These are phyloP conservation scores for Stegostoma tigrinum DNA, from an alignment of 2,113 vertebrate genomes.

Conservation along the genomic window DNA sequence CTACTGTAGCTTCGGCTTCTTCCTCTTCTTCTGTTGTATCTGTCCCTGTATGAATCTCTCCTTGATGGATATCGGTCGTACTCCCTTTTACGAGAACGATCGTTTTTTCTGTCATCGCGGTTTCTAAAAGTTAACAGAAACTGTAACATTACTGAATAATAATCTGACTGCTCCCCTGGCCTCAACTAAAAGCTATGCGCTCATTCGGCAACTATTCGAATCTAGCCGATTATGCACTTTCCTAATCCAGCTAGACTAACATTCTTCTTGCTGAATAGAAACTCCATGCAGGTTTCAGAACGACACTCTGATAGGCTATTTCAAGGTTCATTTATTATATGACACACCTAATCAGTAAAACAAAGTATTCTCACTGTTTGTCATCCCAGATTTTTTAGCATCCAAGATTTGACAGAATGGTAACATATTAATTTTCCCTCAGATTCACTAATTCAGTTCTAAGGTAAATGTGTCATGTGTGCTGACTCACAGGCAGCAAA, in stretches of 20 bases:
- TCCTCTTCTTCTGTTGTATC: constrained; percentile 86
- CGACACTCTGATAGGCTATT: neutral
- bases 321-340: neutral
- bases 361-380: neutral
- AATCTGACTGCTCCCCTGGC: neutral
- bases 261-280: neutral
- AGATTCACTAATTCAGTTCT: neutral
- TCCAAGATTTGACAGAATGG: neutral
- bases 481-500: neutral
- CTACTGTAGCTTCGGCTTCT: constrained; percentile 86
- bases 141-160: constrained; percentile 9
- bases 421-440: neutral
- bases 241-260: constrained; percentile 10
- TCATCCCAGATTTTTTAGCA: neutral
- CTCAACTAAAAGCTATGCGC: neutral
- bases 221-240: neutral
- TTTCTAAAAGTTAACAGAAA: constrained; percentile 59
- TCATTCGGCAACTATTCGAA: neutral
- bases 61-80: constrained; percentile 82
- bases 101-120: constrained; percentile 88
- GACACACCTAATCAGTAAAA: neutral
- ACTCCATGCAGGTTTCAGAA: neutral
- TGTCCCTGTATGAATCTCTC: constrained; percentile 87
- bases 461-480: neutral
- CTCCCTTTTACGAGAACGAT: constrained; percentile 88